phyloP scores from a whole-genome alignment of 2,888 invertebrate species.

The Parelbella ahira region DNA sequence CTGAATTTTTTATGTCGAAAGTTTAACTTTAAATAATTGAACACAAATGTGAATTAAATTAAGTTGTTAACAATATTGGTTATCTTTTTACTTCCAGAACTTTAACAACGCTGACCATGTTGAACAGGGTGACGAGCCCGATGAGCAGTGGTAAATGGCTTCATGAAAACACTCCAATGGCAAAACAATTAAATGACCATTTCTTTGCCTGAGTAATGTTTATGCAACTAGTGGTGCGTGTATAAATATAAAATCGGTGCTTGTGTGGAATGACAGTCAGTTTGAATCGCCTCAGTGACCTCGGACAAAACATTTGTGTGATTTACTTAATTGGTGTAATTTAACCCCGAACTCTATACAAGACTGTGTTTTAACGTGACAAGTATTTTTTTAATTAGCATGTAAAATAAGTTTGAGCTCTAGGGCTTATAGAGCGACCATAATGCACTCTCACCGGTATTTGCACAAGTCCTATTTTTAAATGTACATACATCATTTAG shows the following conservation, averaged over 20 bases:
- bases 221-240: slow-evolving; percentile 54
- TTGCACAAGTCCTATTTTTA: slow-evolving; percentile 30
- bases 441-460: slow-evolving; percentile 5
- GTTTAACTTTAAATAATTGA: too few species aligned
- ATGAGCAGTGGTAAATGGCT: slow-evolving; percentile 78
- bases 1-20: too few species aligned
- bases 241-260: slow-evolving; percentile 52
- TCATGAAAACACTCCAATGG: slow-evolving; percentile 39
- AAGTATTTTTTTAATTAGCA: slow-evolving; percentile 43
- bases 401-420: slow-evolving; percentile 8
- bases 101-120: slow-evolving; percentile 49
- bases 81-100: slow-evolving; percentile 44
- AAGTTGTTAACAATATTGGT: too few species aligned
- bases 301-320: too few species aligned
- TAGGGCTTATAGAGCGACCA: neutral
- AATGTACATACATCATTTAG: slow-evolving; percentile 47
- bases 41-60: too few species aligned
- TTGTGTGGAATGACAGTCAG: too few species aligned
- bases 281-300: too few species aligned
- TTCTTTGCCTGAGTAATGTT: slow-evolving; percentile 31
- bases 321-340: too few species aligned
- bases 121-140: slow-evolving; percentile 65
- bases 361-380: slow-evolving; percentile 46
- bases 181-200: slow-evolving; percentile 32
- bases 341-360: too few species aligned